phyloP scores from a whole-genome alignment of 2,113 vertebrate species.

The Anarhynchus alexandrinus region DNA sequence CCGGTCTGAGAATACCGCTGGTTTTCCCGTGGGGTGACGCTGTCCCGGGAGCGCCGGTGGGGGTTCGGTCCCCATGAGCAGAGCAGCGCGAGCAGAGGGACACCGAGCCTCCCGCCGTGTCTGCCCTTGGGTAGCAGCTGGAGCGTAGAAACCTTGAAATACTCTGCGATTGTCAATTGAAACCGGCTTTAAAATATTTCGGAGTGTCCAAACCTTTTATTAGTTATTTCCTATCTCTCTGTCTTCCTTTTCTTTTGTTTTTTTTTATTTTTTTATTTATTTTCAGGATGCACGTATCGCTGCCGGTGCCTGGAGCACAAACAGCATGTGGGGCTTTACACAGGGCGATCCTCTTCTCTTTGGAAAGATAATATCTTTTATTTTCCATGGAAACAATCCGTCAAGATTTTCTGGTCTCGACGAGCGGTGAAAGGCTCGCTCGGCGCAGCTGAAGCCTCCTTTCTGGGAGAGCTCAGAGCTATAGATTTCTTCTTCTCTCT shows the following conservation, averaged over 20 bases:
- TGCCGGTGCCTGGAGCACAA: not conserved
- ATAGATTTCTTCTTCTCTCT: not conserved
- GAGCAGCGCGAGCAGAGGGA: not conserved
- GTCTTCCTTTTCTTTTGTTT: not conserved
- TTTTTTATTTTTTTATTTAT: not conserved
- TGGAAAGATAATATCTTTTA: not conserved
- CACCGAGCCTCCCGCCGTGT: fast-evolving
- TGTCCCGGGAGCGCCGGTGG: fast-evolving
- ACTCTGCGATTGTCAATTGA: not conserved
- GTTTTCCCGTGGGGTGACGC: not conserved
- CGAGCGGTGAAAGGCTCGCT: not conserved
- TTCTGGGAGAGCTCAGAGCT: not conserved
- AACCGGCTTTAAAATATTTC: not conserved
- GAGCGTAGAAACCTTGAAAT: not conserved
- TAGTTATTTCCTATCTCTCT: not conserved
- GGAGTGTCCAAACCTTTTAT: not conserved
- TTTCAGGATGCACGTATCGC: not conserved
- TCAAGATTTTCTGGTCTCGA: not conserved
- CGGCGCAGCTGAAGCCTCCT: not conserved
- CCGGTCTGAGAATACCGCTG: too few species aligned
- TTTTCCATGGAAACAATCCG: not conserved
- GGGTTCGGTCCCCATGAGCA: not conserved
- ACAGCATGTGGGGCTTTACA: not conserved
- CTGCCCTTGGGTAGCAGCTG: not conserved
- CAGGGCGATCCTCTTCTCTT: not conserved